Conservation (phyloP, 2,888 invertebrate species). For the Candidula unifasciata region DNA sequence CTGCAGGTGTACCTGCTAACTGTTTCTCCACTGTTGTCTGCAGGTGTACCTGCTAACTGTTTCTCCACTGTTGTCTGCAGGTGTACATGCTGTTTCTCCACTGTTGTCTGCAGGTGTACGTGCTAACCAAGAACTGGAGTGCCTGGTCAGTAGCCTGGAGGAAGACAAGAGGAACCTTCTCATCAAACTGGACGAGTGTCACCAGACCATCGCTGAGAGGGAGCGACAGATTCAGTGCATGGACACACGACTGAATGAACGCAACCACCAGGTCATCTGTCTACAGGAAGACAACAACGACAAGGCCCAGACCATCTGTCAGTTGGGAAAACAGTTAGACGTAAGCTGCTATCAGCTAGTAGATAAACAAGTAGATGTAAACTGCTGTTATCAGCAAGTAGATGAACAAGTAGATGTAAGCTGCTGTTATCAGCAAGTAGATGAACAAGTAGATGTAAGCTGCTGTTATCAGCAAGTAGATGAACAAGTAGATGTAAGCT, state of each 20-base stretch:
- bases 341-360: background rate
- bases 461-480: too few species aligned
- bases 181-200: constrained; percentile 60
- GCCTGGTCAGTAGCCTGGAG: constrained; percentile 61
- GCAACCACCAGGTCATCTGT: constrained; percentile 70
- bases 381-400: too few species aligned
- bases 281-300: constrained; percentile 72
- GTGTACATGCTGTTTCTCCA: background rate
- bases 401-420: too few species aligned
- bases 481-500: too few species aligned
- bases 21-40: too few species aligned
- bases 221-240: constrained; percentile 65
- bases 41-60: too few species aligned
- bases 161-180: constrained; percentile 63
- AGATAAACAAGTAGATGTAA: background rate
- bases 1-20: too few species aligned
- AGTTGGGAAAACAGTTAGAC: constrained; percentile 69
- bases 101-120: constrained; percentile 59
- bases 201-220: constrained; percentile 62
- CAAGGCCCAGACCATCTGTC: constrained; percentile 62
- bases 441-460: too few species aligned
- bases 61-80: too few species aligned
- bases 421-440: too few species aligned
- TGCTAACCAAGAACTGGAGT: constrained; percentile 67
- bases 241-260: constrained; percentile 68